A percentile compares a stretch with the other conserved stretches of the same genome.
These are phyloP conservation scores for Macrotis lagotis DNA, from an alignment of 2,113 vertebrate species.

Conservation along the genomic window DNA sequence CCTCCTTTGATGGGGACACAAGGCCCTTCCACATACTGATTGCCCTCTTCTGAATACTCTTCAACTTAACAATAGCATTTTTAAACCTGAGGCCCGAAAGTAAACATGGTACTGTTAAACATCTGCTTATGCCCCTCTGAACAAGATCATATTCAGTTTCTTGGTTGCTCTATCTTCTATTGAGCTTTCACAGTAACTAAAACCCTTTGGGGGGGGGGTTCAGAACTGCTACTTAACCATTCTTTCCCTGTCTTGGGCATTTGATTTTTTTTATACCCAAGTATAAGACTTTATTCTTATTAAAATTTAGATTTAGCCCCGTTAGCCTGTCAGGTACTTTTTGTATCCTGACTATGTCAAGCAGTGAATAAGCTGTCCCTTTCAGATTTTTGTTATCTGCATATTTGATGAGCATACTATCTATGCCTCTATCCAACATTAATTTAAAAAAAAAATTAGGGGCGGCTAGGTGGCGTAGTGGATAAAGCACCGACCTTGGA, in stretches of 20 bases:
- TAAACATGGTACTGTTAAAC: not conserved
- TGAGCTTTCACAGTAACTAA: not conserved
- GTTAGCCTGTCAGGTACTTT: not conserved
- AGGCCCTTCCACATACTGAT: not conserved
- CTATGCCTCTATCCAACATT: not conserved
- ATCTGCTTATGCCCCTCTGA: not conserved
- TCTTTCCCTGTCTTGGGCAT: not conserved
- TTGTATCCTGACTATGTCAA: not conserved
- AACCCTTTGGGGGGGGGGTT: not conserved
- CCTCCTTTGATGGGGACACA: not conserved
- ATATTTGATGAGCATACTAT: not conserved
- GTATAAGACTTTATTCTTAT: not conserved
- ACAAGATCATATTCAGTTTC: not conserved
- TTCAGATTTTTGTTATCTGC: not conserved
- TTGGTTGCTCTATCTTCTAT: not conserved
- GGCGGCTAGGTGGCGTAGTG: too few relatives aligned
- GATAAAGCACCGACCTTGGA: too few relatives aligned
- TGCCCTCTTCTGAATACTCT: not conserved
- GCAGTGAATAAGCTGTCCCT: not conserved
- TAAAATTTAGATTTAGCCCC: not conserved
- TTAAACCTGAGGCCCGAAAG: not conserved
- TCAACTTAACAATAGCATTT: not conserved
- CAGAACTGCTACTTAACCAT: not conserved
- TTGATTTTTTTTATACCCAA: not conserved
- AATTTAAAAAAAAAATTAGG: not conserved